Percentiles rank a stretch among this genome's conserved stretches.
These are phyloP conservation scores for Phoenoteleia sp. DNA, from an alignment of 2,888 invertebrate genomes.

Conservation along the genomic window DNA sequence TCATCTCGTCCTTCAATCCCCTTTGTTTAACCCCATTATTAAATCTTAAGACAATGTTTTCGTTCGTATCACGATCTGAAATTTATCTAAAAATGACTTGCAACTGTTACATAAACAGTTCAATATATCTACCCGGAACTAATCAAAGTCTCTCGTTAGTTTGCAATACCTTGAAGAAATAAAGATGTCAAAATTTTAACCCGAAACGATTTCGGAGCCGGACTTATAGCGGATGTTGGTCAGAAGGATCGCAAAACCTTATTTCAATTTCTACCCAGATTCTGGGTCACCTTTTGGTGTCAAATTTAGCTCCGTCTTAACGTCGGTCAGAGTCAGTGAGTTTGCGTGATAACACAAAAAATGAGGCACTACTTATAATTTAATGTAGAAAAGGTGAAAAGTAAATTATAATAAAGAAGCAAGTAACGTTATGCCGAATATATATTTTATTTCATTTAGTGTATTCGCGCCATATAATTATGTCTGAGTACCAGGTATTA, in stretches of 20 bases:
- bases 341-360: slow-evolving; percentile 43
- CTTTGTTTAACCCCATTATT: slow-evolving; percentile 65
- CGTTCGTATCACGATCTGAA: slow-evolving; percentile 30
- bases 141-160: slow-evolving; percentile 33
- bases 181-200: slow-evolving; percentile 41
- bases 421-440: neutral
- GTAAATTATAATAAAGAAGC: neutral
- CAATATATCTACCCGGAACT: slow-evolving; percentile 38
- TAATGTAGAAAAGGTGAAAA: neutral
- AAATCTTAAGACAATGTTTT: slow-evolving; percentile 42
- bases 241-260: slow-evolving; percentile 44
- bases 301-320: slow-evolving; percentile 59
- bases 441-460: too few species aligned
- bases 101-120: slow-evolving; percentile 39
- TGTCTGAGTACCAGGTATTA: too few species aligned
- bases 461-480: too few species aligned
- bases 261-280: slow-evolving; percentile 56
- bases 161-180: slow-evolving; percentile 9
- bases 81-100: slow-evolving; percentile 58
- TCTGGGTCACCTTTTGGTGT: slow-evolving; percentile 67
- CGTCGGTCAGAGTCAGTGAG: slow-evolving; percentile 21
- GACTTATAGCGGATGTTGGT: slow-evolving; percentile 40
- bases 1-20: slow-evolving; percentile 52
- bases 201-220: slow-evolving; percentile 1
- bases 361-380: slow-evolving; percentile 1